These are phyloP conservation scores for Xylophagus ater DNA, from an alignment of 2,888 invertebrate species.

Conservation along the genomic window DNA sequence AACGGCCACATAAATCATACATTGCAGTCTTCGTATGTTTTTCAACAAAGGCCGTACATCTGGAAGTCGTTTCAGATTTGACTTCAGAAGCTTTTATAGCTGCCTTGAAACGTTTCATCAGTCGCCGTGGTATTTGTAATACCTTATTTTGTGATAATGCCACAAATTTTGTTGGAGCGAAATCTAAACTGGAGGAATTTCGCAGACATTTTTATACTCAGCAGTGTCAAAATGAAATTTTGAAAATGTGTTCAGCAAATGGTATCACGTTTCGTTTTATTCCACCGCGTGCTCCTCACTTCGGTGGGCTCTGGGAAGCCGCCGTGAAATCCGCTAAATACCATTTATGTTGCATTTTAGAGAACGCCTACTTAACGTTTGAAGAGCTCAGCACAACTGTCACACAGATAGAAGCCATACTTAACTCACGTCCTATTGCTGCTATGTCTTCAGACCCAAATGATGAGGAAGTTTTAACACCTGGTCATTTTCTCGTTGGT, in stretches of 20 bases:
- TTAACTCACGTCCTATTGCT: too few species aligned
- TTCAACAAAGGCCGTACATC: slow-evolving; percentile 12
- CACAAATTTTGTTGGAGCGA: slow-evolving; percentile 21
- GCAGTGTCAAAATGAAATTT: too few species aligned
- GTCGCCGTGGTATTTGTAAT: slow-evolving; percentile 13
- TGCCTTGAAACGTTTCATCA: slow-evolving; percentile 16
- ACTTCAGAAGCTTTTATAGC: slow-evolving; percentile 17
- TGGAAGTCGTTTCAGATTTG: slow-evolving; percentile 18
- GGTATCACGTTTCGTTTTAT: too few species aligned
- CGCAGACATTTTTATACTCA: too few species aligned
- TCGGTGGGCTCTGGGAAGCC: too few species aligned
- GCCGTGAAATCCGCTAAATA: slow-evolving; percentile 1
- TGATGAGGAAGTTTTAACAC: slow-evolving; percentile 1
- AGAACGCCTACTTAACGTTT: slow-evolving; percentile 15
- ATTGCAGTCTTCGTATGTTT: slow-evolving; percentile 19
- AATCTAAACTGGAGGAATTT: too few species aligned
- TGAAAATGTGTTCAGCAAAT: background rate
- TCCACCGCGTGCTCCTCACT: slow-evolving; percentile 22
- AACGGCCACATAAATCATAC: slow-evolving; percentile 13
- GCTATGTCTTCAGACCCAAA: background rate
- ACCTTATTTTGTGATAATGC: slow-evolving; percentile 15
- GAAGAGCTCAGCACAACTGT: too few species aligned
- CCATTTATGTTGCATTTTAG: background rate
- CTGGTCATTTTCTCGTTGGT: background rate
- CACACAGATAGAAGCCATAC: too few species aligned